These are phyloP conservation scores for Platyscapa corneri DNA, from an alignment of 1,140 invertebrate species.

Conservation along the genomic window DNA sequence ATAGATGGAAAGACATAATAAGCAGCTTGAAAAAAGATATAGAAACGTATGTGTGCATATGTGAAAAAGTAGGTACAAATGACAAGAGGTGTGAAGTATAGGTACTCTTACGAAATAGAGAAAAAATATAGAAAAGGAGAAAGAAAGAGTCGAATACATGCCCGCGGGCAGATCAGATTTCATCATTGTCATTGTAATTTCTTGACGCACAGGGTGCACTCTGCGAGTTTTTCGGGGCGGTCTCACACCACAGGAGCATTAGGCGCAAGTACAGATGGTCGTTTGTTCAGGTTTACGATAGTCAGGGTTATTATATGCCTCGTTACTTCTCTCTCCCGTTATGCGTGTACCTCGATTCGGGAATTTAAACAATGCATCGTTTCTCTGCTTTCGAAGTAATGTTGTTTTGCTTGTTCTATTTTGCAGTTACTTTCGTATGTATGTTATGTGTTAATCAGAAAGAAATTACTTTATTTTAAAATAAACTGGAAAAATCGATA, in stretches of 20 bases:
- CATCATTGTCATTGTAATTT: conserved; percentile 74
- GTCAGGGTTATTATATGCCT: conserved; percentile 72
- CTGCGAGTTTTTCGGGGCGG: conserved; percentile 71
- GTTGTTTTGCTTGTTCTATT: background rate
- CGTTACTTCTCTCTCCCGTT: conserved; percentile 62
- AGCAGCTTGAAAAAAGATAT: conserved; percentile 21
- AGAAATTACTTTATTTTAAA: too few species aligned
- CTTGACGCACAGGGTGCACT: conserved; percentile 62
- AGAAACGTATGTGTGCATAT: background rate
- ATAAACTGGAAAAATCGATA: too few species aligned
- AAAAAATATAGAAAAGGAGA: background rate
- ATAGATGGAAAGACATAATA: conserved; percentile 27
- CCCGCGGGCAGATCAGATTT: conserved; percentile 72
- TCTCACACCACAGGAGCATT: conserved; percentile 71
- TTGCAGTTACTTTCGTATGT: too few species aligned
- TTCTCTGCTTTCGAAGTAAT: conserved; percentile 3
- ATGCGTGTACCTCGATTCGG: background rate
- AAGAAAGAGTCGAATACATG: conserved; percentile 80
- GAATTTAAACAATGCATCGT: background rate
- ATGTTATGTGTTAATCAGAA: too few species aligned
- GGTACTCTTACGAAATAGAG: background rate
- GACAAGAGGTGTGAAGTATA: conserved; percentile 10
- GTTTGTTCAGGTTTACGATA: conserved; percentile 70
- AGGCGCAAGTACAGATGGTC: conserved; percentile 69
- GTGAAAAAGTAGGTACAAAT: background rate